These are phyloP conservation scores for Aldrovandia affinis DNA, from an alignment of 2,797 vertebrate species.

Conservation along the genomic window DNA sequence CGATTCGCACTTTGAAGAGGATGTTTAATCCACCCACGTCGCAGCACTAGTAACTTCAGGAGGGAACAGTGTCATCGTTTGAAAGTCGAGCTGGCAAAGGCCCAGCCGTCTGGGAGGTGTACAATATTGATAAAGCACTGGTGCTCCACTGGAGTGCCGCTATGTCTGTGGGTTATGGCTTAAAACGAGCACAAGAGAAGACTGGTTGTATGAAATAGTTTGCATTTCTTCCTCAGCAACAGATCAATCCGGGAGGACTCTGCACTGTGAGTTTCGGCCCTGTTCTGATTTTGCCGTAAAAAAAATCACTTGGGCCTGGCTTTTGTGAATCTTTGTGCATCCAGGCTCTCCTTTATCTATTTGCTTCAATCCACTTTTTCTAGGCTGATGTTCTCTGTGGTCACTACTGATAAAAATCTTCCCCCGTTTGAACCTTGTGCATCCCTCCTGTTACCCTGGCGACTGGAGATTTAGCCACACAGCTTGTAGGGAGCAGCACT, in stretches of 20 bases:
- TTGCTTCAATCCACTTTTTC: constrained; percentile 10
- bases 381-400: constrained; percentile 28
- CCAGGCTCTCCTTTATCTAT: background rate
- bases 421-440: constrained; percentile 21
- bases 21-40: background rate
- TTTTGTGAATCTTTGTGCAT: background rate
- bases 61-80: constrained; percentile 15
- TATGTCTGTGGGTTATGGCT: constrained; percentile 12
- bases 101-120: constrained; percentile 6
- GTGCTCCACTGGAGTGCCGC: constrained; percentile 14
- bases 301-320: background rate
- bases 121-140: constrained; percentile 36
- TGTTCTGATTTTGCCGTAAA: background rate
- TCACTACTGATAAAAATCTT: constrained; percentile 6
- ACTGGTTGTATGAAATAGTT: constrained; percentile 26
- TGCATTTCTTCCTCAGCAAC: background rate
- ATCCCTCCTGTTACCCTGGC: constrained; percentile 46
- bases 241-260: constrained; percentile 21
- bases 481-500: background rate
- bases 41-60: background rate
- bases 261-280: background rate
- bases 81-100: constrained; percentile 27
- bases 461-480: constrained; percentile 37
- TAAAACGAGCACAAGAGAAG: constrained; percentile 28
- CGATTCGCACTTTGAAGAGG: background rate